phyloP scores from a whole-genome alignment of 37 sponge, comb jelly and placozoan genomes.

The Cladorhizidae sp. region DNA sequence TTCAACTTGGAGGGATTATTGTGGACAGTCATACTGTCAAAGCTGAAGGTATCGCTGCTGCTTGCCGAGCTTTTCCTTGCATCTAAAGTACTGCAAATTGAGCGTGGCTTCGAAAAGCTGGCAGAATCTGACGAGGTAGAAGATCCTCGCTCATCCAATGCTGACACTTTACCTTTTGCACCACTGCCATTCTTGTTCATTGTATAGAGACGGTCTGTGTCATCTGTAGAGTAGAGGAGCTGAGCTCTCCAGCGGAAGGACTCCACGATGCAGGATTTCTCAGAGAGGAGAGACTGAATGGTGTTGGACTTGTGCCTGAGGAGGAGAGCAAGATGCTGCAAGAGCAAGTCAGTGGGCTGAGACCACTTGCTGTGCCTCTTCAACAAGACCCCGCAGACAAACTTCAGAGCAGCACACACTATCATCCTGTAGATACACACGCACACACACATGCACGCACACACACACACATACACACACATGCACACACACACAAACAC shows the following conservation, averaged over 20 bases:
- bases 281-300: not conserved
- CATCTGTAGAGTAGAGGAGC: constrained; percentile 18
- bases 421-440: constrained; percentile 2
- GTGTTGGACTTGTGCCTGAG: constrained; percentile 36
- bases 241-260: constrained; percentile 30
- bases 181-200: not conserved
- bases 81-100: constrained; percentile 24
- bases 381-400: not conserved
- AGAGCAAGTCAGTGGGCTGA: not conserved
- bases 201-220: not conserved
- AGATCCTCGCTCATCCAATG: not conserved
- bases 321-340: constrained; percentile 29
- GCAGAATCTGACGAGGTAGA: not conserved
- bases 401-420: constrained; percentile 6
- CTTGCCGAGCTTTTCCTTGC: constrained; percentile 30
- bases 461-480: not conserved
- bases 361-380: not conserved
- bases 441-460: not conserved
- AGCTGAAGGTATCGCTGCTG: constrained; percentile 1
- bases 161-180: not conserved
- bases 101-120: not conserved
- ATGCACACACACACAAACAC: not conserved
- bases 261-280: not conserved
- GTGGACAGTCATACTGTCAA: not conserved
- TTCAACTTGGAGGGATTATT: not conserved